Percentiles rank a stretch among this genome's conserved stretches.
Evolutionary conservation across 2,888 invertebrate species (phyloP).

Genomic region (Asteroscopus sphinx): DNA sequence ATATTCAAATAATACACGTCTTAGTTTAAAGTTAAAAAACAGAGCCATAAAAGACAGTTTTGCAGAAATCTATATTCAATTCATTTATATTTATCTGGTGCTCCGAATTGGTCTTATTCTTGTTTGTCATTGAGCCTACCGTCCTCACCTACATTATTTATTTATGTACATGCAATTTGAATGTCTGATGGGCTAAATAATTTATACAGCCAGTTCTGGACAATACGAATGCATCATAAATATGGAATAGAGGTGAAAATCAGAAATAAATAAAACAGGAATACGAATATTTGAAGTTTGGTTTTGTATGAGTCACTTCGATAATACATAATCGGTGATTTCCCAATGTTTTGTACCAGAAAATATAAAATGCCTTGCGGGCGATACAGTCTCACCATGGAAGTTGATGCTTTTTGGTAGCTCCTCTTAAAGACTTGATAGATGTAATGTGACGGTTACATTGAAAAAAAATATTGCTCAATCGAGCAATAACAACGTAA

Average conservation of each 20-base stretch:
- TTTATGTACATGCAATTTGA: conserved; percentile 51
- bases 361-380: too few relatives aligned
- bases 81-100: background rate
- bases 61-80: background rate
- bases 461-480: too few relatives aligned
- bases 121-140: conserved; percentile 31
- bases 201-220: conserved; percentile 22
- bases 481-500: too few relatives aligned
- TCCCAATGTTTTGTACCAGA: too few relatives aligned
- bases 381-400: too few relatives aligned
- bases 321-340: too few relatives aligned
- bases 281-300: conserved; percentile 5
- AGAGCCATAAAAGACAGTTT: too few relatives aligned
- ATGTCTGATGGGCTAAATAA: conserved; percentile 50
- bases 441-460: too few relatives aligned
- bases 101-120: conserved; percentile 19
- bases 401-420: too few relatives aligned
- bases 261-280: conserved; percentile 9
- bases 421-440: too few relatives aligned
- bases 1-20: too few relatives aligned
- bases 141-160: conserved; percentile 35
- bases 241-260: conserved; percentile 20
- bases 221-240: conserved; percentile 36
- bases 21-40: too few relatives aligned
- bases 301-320: conserved; percentile 9